Evolutionary conservation across 2,797 vertebrate genomes (phyloP).

Genomic region (Parauchenoglanis punctatus): DNA sequence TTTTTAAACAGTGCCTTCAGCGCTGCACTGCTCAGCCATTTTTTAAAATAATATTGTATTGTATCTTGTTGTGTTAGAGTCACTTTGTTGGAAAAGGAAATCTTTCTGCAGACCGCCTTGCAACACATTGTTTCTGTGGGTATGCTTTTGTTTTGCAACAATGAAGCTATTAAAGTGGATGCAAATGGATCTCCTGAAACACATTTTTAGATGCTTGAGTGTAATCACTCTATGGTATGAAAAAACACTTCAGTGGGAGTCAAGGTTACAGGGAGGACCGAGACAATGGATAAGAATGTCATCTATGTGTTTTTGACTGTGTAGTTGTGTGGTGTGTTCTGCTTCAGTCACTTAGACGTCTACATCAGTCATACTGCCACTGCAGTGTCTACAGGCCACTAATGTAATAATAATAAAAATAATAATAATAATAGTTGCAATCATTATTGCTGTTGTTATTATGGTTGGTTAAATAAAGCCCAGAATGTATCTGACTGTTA

Average conservation of each 20-base stretch:
- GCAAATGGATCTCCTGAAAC: constrained; percentile 45
- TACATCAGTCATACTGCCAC: constrained; percentile 34
- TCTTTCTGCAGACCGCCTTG: constrained; percentile 54
- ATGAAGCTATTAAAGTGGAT: constrained; percentile 26
- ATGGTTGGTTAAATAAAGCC: neutral
- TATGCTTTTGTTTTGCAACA: constrained; percentile 50
- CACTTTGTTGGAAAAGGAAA: constrained; percentile 66
- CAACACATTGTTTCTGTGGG: constrained; percentile 33
- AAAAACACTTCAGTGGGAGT: constrained; percentile 39
- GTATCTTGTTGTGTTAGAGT: constrained; percentile 65
- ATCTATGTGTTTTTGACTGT: constrained; percentile 25
- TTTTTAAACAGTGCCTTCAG: constrained; percentile 63
- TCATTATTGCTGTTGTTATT: neutral
- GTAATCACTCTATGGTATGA: constrained; percentile 39
- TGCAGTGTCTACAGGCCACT: constrained; percentile 3
- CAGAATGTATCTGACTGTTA: neutral
- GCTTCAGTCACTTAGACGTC: constrained; percentile 19
- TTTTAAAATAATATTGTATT: constrained; percentile 64
- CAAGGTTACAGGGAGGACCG: constrained; percentile 23
- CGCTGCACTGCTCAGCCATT: constrained; percentile 61
- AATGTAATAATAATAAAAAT: constrained; percentile 13
- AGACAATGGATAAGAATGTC: neutral
- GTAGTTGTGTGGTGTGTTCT: neutral
- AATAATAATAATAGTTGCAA: neutral
- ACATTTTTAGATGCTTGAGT: constrained; percentile 28